Evolutionary conservation across 2,113 vertebrate genomes (phyloP).

Genomic region (Hippocampus abdominalis): DNA sequence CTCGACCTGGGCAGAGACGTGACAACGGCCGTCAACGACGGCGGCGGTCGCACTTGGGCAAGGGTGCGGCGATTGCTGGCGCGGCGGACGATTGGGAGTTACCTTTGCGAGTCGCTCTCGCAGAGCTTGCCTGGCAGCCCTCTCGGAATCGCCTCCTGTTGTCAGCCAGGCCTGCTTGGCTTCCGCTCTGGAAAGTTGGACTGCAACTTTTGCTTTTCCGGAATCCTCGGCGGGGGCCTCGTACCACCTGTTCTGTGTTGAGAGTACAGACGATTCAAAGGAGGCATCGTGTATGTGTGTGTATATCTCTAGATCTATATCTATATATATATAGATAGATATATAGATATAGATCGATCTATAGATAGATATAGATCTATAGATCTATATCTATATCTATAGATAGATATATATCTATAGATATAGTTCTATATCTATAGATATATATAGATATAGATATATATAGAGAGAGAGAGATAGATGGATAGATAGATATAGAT

Average conservation of each 20-base stretch:
- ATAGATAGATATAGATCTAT: no score
- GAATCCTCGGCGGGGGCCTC: slow-evolving; percentile 6
- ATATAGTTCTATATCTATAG: no score
- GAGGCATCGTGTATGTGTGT: neutral
- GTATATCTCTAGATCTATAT: no score
- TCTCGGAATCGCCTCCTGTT: slow-evolving; percentile 77
- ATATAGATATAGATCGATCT: no score
- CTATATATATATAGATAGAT: no score
- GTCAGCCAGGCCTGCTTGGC: slow-evolving; percentile 80
- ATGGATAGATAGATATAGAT: no score
- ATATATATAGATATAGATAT: no score
- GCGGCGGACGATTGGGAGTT: neutral
- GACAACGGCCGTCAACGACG: neutral
- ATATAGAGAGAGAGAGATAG: no score
- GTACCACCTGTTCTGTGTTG: slow-evolving; percentile 24
- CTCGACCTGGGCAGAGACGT: slow-evolving; percentile 64
- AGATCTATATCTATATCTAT: no score
- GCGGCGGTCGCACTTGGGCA: neutral
- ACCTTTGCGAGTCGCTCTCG: slow-evolving; percentile 76
- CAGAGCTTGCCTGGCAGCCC: slow-evolving; percentile 77
- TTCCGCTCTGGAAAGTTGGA: slow-evolving; percentile 79
- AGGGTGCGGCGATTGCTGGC: neutral
- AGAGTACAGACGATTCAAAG: neutral
- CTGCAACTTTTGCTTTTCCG: slow-evolving; percentile 17
- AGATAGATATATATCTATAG: no score